Conservation (phyloP, 2,797 vertebrate species). For the Nyctalus aviator region DNA sequence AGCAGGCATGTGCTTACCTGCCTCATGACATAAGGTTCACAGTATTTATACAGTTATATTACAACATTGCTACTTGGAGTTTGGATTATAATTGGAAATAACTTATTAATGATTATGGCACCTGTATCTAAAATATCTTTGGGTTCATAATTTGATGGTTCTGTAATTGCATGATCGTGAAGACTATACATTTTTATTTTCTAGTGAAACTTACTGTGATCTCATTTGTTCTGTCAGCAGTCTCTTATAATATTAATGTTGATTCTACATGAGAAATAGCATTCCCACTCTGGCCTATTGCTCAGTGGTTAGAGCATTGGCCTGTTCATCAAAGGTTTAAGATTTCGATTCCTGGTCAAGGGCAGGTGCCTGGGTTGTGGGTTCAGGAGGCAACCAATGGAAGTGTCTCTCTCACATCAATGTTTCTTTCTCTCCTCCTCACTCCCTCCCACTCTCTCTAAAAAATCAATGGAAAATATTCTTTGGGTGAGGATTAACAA, state of each 20-base stretch:
- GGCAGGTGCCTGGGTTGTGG: too few species aligned
- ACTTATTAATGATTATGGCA: conserved; percentile 71
- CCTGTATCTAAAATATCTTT: conserved; percentile 45
- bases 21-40: background rate
- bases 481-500: background rate
- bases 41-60: background rate
- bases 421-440: background rate
- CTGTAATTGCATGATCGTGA: conserved; percentile 31
- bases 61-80: conserved; percentile 30
- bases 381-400: background rate
- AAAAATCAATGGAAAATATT: background rate
- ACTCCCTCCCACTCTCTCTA: background rate
- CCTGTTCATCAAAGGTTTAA: too few species aligned
- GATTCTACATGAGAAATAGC: background rate
- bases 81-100: conserved; percentile 75
- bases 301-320: too few species aligned
- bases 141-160: conserved; percentile 44
- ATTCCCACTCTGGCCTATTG: background rate
- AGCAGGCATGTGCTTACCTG: background rate
- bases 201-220: conserved; percentile 23
- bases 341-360: too few species aligned
- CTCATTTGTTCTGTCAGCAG: background rate
- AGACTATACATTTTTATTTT: conserved; percentile 37
- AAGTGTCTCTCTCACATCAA: background rate
- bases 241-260: conserved; percentile 17